Evolutionary conservation across 2,888 invertebrate species (phyloP).

Genomic region (Adelognathus sp.): DNA sequence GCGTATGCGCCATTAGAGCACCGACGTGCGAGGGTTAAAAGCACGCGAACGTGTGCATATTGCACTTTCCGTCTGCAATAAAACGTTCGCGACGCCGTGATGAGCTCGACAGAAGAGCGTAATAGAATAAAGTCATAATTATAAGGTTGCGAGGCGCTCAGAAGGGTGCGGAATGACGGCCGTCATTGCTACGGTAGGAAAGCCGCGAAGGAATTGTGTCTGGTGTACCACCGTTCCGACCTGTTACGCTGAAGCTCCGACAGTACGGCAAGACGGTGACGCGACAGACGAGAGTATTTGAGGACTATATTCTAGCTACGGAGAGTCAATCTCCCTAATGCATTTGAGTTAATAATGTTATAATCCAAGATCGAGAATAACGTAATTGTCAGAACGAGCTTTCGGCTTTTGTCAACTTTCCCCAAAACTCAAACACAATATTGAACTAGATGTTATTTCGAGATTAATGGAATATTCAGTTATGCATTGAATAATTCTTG

Average conservation of each 20-base stretch:
- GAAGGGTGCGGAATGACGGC: conserved; percentile 64
- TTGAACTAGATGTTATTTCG: too few species aligned
- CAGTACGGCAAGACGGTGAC: neutral
- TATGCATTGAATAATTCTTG: too few species aligned
- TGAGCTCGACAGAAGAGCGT: conserved; percentile 54
- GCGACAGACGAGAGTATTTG: conserved; percentile 6
- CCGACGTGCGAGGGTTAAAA: conserved; percentile 19
- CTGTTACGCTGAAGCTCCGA: conserved; percentile 17
- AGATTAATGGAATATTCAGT: neutral
- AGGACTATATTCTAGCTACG: neutral
- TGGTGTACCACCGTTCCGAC: conserved; percentile 64
- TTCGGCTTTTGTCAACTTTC: neutral
- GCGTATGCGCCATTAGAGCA: conserved; percentile 7
- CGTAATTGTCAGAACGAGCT: neutral
- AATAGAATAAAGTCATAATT: conserved; percentile 75
- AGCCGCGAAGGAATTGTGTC: conserved; percentile 67
- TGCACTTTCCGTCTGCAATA: conserved; percentile 64
- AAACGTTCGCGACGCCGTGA: conserved; percentile 47
- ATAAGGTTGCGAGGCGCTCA: conserved; percentile 66
- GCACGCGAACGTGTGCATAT: conserved; percentile 53
- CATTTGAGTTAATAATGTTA: neutral
- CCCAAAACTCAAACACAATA: too few species aligned
- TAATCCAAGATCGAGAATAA: neutral
- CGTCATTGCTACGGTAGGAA: conserved; percentile 64
- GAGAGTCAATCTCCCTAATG: neutral